Percentiles rank a stretch among this genome's conserved stretches.
Evolutionary conservation across 2,888 invertebrate genomes (phyloP).

Genomic region (Acanthosepion lycidas): DNA sequence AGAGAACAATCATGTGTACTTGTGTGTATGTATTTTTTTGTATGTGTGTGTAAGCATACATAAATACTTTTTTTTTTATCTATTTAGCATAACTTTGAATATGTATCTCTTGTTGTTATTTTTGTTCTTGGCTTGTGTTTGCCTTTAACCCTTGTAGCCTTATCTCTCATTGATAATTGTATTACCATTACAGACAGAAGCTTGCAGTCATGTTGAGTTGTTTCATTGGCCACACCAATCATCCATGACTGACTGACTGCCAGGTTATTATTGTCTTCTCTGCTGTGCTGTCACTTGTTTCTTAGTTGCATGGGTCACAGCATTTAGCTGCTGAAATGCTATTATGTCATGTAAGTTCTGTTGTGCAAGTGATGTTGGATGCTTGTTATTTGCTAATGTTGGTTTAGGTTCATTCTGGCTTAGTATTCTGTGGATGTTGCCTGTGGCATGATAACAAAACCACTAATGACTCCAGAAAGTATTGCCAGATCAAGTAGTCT

Average conservation of each 20-base stretch:
- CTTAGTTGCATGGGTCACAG: slow-evolving; percentile 33
- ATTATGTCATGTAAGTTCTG: neutral
- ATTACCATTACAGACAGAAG: slow-evolving; percentile 22
- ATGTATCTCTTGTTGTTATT: neutral
- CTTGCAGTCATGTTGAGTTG: slow-evolving; percentile 33
- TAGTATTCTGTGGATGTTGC: neutral
- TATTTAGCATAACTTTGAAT: neutral
- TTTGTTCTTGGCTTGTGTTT: slow-evolving; percentile 16
- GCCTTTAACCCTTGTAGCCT: slow-evolving; percentile 18
- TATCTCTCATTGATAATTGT: slow-evolving; percentile 1
- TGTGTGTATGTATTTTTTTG: neutral
- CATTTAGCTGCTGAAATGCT: slow-evolving; percentile 33
- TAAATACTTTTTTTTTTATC: neutral
- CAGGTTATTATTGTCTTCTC: slow-evolving; percentile 33
- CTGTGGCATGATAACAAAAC: slow-evolving; percentile 9
- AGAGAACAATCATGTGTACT: neutral
- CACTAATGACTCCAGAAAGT: neutral
- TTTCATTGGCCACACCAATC: slow-evolving; percentile 33
- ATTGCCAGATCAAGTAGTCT: slow-evolving; percentile 33
- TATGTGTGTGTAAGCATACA: neutral
- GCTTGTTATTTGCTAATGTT: slow-evolving; percentile 33
- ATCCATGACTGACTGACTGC: slow-evolving; percentile 33
- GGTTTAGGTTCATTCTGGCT: neutral
- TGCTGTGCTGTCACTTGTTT: slow-evolving; percentile 21
- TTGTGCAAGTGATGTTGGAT: slow-evolving; percentile 33